Base-by-base conservation (phyloP, 2,113 vertebrate species). In the Callospermophilus lateralis region DNA sequence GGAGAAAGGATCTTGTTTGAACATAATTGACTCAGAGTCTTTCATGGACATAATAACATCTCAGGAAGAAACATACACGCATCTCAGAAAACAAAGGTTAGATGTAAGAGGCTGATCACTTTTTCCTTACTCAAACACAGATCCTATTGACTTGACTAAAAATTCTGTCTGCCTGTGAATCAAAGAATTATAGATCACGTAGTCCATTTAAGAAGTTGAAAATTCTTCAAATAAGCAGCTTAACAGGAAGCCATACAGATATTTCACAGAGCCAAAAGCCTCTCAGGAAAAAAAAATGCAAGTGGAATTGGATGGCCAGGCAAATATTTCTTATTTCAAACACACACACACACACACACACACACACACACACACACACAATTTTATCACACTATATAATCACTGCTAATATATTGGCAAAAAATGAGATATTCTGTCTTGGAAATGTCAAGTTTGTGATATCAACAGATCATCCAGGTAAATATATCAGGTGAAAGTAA, bases 21-120 rank as follows among this genome's bases (percentile, higher is more conserved):
- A 96, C 74, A 81, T 61, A 96, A 87, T 95, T 85, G 89, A 97
- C 73, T 96, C 9, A 95, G 63, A 68, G 73, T 85, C 73, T 94
- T 92, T 94, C 90, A 86, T 30, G 94, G 93, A 96, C 92, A 92
- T 84, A 96, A 94, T 85, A 93, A 72, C 74, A 78, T 84, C 87
- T 94, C 95, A 0, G 6, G 93, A 97, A 98, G 58, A 83, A 98
- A 94, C 67, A 93, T 9, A 51, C 10, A 13, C 76, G 88, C 72
- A 80, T 96, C 53, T 79, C 81, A 72, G 79, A 96, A 97, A 97
- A 97, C 93, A 92, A 96, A 97, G 90, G 24, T 87, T 92, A 89
- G 63, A 80, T 68, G 1, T 90, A 77, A 90, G 67, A 78, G 67
- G 26, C 32, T 42, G 86, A 96, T 95, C 61, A 58, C 93, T 97